Conservation (phyloP, 1,140 invertebrate species). For the Lordiphosa clarofinis region DNA sequence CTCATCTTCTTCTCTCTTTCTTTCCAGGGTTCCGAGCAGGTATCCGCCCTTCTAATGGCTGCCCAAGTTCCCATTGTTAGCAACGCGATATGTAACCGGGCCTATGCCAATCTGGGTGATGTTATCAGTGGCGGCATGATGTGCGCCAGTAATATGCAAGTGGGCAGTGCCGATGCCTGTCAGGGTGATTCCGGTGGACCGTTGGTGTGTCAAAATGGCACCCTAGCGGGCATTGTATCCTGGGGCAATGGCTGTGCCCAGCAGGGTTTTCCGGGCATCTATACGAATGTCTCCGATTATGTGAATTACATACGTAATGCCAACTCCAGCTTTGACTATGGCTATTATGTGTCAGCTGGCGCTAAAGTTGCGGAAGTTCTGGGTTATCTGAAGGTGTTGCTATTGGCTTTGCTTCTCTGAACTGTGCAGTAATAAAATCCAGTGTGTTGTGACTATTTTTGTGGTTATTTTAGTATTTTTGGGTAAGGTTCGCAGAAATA, state of each 20-base stretch:
- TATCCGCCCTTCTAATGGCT: constrained; percentile 24
- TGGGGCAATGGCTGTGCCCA: constrained; percentile 83
- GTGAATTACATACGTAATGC: constrained; percentile 79
- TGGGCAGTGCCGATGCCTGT: constrained; percentile 46
- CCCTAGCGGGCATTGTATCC: constrained; percentile 81
- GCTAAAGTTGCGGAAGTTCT: background rate
- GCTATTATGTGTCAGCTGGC: constrained; percentile 8
- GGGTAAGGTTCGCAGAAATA: too few relatives aligned
- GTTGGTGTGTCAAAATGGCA: constrained; percentile 38
- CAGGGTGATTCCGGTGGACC: constrained; percentile 62
- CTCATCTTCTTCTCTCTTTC: background rate
- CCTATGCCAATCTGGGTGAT: constrained; percentile 8
- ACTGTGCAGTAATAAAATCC: too few relatives aligned
- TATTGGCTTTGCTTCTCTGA: background rate
- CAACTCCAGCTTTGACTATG: constrained; percentile 35
- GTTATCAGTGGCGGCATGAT: constrained; percentile 20
- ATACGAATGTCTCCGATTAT: constrained; percentile 83
- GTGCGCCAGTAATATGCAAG: constrained; percentile 27
- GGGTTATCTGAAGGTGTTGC: background rate
- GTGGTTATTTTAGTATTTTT: too few relatives aligned
- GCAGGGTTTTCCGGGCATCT: constrained; percentile 82
- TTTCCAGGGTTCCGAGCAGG: constrained; percentile 5
- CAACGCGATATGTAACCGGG: constrained; percentile 11
- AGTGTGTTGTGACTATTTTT: too few relatives aligned
- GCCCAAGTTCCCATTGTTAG: constrained; percentile 27